Evolutionary conservation across 1,140 invertebrate genomes (phyloP), one percentile per base, ranked within the genome.

Genomic region (Spodoptera frugiperda): DNA sequence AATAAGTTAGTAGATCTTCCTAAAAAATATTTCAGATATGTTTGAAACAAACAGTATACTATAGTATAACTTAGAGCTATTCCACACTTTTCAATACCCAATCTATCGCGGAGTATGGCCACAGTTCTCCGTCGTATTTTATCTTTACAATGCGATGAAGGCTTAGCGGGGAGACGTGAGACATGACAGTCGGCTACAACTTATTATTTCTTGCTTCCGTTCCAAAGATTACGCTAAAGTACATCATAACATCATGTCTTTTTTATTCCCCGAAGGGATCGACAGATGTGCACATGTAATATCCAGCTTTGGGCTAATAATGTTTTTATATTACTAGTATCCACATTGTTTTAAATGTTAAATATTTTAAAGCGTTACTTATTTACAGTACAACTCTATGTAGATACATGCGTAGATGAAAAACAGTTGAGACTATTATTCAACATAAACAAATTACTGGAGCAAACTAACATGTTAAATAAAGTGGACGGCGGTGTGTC

Each of bases 141-240:
- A 48, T 65, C 61, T 65, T n/a, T 48, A 17, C 61, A 65, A 48
- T 48, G 44, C 44, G 15, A 48, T 4, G 61, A 65, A 61, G 30
- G 61, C 61, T 65, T 25, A 49, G 11, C 17, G 19, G 3, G 2
- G 57, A 33, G 25, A 9, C 15, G 19, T 67, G 46, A 65, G 17
- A 65, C 33, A 46, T 46, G 25, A 55, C 53, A 55, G 53, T 17
- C 53, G 44, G 19, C 63, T 49, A 9, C 14, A 14, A 48, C 19
- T 67, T 67, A 49, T 25, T 67, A 67, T 67, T 67, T 67, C 19
- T 39, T 54, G 51, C 55, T n/a, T 33, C 14, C 30, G 11, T 39
- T 0, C 4, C 39, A 30, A 17, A 11, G 17, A 55, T n/a, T 51
- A 51, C 12, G 48, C 4, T 51, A 15, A 39, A 39, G 33, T 39